Base-by-base conservation (phyloP, 92 coral and sea anemone species). In the Parazoanthus atlanticus region DNA sequence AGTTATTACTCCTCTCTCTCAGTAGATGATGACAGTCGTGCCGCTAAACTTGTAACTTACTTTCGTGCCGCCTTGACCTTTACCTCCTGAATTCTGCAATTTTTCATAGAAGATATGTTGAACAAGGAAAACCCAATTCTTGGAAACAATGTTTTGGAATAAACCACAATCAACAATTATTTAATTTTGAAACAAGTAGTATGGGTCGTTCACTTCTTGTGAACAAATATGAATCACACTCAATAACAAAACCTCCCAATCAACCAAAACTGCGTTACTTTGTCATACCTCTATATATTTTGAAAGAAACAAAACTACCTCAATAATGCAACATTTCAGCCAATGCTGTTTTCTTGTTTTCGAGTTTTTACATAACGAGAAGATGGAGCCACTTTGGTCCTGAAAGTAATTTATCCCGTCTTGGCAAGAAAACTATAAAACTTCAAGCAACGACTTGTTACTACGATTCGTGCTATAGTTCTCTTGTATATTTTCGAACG, bases 41-140 rank as follows among this genome's bases (percentile, higher is more conserved):
- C 80, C 47, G 80, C 33, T 38, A n/a, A 61, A 11, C 46, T 38
- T 21, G 19, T 61, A 58, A 81, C 85, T 81, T 81, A 81, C 85
- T 81, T 81, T 81, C 19, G 85, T 81, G 85, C 85, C 85, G 67
- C 85, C 85, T 81, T 81, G 85, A 61, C 85, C 85, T 81, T 81
- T 81, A 81, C 73, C 85, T 81, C 85, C 85, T 61, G 85, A 81
- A 56, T 81, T 81, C 85, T 81, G 85, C 85, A 81, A 81, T 56
- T 81, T 81, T 81, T 81, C 38, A 81, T 81, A 64, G 85, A 81
- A 81, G 85, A 81, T 32, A 61, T 23, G 72, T 76, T 81, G 73
- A 81, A 56, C 73, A 81, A 33, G 85, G 36, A 81, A 80, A 80
- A 15, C 70, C 72, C 85, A 81, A 54, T 81, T 81, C 85, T 81